Evolutionary conservation across 2,797 vertebrate genomes (phyloP).

Genomic region (Enteromius trimaculatus): DNA sequence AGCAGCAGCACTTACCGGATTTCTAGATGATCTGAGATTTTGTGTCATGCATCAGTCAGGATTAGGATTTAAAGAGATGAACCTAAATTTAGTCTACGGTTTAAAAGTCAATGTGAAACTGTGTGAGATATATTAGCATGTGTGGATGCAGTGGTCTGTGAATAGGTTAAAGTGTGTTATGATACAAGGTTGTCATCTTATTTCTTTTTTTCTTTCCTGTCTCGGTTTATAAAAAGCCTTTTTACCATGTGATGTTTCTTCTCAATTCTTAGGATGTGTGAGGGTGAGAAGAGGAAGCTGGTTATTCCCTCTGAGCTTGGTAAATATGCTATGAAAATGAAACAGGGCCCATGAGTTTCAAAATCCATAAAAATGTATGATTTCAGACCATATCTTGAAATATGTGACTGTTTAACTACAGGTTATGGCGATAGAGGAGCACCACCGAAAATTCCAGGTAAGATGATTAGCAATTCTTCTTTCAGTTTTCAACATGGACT

Average conservation of each 20-base stretch:
- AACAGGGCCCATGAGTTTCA: not conserved
- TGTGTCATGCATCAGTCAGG: not conserved
- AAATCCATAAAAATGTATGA: not conserved
- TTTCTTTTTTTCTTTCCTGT: not conserved
- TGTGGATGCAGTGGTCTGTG: not conserved
- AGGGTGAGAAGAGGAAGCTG: conserved; percentile 92
- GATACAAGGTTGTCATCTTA: not conserved
- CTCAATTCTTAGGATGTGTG: conserved; percentile 81
- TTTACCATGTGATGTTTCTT: not conserved
- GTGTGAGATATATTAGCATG: not conserved
- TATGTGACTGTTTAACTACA: conserved; percentile 51
- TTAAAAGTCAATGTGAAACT: not conserved
- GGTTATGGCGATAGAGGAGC: conserved; percentile 91
- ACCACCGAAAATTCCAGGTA: conserved; percentile 90
- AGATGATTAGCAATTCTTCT: not conserved
- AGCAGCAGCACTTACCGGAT: conserved; percentile 23
- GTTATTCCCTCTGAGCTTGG: conserved; percentile 90
- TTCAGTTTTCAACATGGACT: not conserved
- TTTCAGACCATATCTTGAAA: not conserved
- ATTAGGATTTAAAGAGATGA: conserved; percentile 2
- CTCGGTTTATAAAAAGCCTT: not conserved
- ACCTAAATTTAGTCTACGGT: not conserved
- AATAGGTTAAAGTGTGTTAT: not conserved
- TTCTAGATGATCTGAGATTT: not conserved
- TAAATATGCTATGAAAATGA: conserved; percentile 60